Base-by-base conservation (phyloP, 2,797 vertebrate species). In the Intellagama lesueurii region DNA sequence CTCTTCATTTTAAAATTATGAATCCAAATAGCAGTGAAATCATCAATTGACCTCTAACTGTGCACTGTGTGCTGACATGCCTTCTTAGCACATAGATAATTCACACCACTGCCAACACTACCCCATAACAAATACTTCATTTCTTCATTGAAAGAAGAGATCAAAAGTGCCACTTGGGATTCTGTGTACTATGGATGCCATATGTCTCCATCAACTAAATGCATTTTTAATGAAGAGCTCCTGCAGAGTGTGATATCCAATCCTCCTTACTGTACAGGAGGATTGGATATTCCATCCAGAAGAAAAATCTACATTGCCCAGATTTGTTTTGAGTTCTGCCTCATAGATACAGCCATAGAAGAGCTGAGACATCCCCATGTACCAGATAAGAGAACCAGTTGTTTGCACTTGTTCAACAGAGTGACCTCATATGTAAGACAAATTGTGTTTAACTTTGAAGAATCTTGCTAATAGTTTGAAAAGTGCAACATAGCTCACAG, bases 201-300 rank as follows among this genome's bases (percentile, higher is more conserved):
- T 96, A 96, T 95, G 96, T 94, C 93, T 94, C 91, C 92, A 89
- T 84, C 94, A 94, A 89, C 93, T 95, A 95, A 96, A 95, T 94
- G 93, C 80, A 91, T 94, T 96, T 94, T 94, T 95, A 95, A 95
- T 96, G 91, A 88, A 78, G 90, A 92, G 87, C 88, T 96, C 94
- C 94, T 87, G 92, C 92, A 91, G 94, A 93, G 94, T 76, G 88
- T 93, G 95, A 93, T 95, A 40, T 40, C 40, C 40, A 40, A 40
- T 40, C 40, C 40, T 40, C 40, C 40, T 40, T 40, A 40, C 93
- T 94, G 94, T 87, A 78, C 88, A 86, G 72, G 87, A 94, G 81
- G 9, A 68, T 90, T 86, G 76, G 16, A 66, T 93, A 92, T 87
- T 93, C 91, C 92, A 87, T 94, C 92, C 93, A 92, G 91, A 94